Evolutionary conservation across 2,113 vertebrate genomes (phyloP).

Genomic region (Centrocercus urophasianus): DNA sequence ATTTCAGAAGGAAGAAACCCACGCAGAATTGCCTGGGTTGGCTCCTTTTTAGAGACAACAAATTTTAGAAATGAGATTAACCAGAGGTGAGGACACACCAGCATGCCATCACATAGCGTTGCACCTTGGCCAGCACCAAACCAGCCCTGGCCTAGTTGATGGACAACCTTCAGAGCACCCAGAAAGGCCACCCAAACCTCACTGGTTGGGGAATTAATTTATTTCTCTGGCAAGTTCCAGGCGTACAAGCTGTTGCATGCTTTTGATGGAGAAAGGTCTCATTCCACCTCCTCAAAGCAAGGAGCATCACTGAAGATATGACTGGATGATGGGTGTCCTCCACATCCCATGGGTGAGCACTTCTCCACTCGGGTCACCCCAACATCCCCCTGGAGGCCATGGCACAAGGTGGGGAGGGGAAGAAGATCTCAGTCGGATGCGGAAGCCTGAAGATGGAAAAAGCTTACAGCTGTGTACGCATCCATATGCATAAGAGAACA

Average conservation of each 20-base stretch:
- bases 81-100: background rate
- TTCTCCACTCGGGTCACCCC: background rate
- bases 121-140: too few species aligned
- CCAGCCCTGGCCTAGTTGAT: background rate
- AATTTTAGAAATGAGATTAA: background rate
- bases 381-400: rapidly evolving
- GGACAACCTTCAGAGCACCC: background rate
- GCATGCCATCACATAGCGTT: rapidly evolving
- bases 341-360: too few species aligned
- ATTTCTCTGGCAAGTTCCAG: background rate
- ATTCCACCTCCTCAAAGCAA: background rate
- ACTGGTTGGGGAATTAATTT: background rate
- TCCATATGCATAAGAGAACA: conserved; percentile 66
- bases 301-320: background rate
- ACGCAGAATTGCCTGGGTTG: background rate
- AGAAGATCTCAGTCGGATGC: background rate
- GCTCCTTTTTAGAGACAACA: background rate
- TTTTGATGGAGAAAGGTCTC: background rate
- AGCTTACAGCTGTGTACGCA: conserved; percentile 43
- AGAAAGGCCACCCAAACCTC: background rate
- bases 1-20: background rate
- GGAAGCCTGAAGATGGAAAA: conserved; percentile 42
- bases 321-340: background rate
- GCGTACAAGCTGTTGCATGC: too few species aligned
- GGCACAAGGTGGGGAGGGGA: background rate